Percentiles rank a stretch among this genome's conserved stretches.
Conservation (phyloP, 1,140 invertebrate genomes). For the Drosophila suzukii region DNA sequence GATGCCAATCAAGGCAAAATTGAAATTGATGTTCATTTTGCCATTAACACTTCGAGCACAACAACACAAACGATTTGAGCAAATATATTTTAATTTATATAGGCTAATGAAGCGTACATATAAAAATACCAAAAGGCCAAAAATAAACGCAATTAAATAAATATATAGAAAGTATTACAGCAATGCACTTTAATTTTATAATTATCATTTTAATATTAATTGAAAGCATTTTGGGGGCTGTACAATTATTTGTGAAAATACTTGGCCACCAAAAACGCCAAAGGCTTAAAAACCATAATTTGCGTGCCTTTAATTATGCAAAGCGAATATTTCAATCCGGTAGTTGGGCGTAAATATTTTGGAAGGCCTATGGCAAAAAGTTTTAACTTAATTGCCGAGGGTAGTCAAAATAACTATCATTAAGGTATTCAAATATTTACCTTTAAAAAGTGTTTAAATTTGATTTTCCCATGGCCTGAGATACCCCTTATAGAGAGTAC, state of each 20-base stretch:
- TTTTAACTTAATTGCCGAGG: neutral
- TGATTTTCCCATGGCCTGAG: too few species aligned
- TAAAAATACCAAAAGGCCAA: neutral
- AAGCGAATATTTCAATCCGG: neutral
- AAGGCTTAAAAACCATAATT: neutral
- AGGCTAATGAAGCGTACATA: neutral
- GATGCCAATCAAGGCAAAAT: conserved; percentile 4
- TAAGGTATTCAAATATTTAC: too few species aligned
- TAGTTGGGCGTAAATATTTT: neutral
- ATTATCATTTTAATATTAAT: neutral
- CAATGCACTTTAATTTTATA: neutral
- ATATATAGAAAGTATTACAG: too few species aligned
- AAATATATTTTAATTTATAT: neutral
- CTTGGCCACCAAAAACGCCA: neutral
- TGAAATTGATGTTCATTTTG: conserved; percentile 12
- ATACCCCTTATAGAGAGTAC: too few species aligned
- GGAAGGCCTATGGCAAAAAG: neutral
- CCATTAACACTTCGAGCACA: neutral
- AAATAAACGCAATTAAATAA: neutral
- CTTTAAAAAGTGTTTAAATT: too few species aligned
- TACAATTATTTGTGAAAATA: neutral
- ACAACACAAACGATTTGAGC: neutral
- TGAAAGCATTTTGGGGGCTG: neutral
- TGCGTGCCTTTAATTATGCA: neutral
- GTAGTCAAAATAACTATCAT: too few species aligned